Percentiles rank a stretch among this genome's conserved stretches.
Conservation (phyloP, 2,113 vertebrate genomes). For the Burhinus bistriatus region DNA sequence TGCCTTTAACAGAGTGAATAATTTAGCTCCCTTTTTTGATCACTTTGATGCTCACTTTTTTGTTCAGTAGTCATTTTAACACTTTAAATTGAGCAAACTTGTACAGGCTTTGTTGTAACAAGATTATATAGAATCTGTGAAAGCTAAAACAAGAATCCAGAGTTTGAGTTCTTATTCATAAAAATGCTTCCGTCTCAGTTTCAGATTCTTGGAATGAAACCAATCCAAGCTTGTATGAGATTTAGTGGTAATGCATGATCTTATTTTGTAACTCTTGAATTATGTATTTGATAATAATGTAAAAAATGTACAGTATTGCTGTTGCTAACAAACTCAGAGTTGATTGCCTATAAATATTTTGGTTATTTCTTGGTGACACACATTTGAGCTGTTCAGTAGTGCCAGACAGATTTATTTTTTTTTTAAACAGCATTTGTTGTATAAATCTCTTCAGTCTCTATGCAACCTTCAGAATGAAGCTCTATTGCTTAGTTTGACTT, state of each 20-base stretch:
- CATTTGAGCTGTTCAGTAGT: slow-evolving; percentile 61
- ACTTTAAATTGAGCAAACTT: slow-evolving; percentile 40
- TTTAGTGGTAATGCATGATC: slow-evolving; percentile 78
- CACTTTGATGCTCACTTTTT: not conserved
- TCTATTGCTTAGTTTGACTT: not conserved
- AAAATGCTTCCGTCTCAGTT: slow-evolving; percentile 47
- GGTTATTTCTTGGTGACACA: slow-evolving; percentile 66
- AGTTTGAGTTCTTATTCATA: slow-evolving; percentile 3
- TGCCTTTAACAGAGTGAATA: not conserved
- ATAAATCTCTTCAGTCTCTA: slow-evolving; percentile 64
- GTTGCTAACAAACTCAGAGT: slow-evolving; percentile 72
- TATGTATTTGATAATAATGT: slow-evolving; percentile 77
- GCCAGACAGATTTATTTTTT: slow-evolving; percentile 45
- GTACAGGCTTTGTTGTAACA: slow-evolving; percentile 54
- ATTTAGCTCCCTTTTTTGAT: not conserved
- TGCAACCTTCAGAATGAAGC: slow-evolving; percentile 67
- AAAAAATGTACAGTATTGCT: slow-evolving; percentile 82
- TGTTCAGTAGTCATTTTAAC: slow-evolving; percentile 54
- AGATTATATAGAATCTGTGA: slow-evolving; percentile 16
- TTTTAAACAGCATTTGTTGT: slow-evolving; percentile 52
- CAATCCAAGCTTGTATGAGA: slow-evolving; percentile 68
- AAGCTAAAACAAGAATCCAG: slow-evolving; percentile 28
- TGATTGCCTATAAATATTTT: slow-evolving; percentile 75
- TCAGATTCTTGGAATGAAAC: slow-evolving; percentile 56
- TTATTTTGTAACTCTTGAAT: slow-evolving; percentile 74